Conservation (phyloP, 92 coral and sea anemone species). For the Anthopleura xanthogrammica region DNA sequence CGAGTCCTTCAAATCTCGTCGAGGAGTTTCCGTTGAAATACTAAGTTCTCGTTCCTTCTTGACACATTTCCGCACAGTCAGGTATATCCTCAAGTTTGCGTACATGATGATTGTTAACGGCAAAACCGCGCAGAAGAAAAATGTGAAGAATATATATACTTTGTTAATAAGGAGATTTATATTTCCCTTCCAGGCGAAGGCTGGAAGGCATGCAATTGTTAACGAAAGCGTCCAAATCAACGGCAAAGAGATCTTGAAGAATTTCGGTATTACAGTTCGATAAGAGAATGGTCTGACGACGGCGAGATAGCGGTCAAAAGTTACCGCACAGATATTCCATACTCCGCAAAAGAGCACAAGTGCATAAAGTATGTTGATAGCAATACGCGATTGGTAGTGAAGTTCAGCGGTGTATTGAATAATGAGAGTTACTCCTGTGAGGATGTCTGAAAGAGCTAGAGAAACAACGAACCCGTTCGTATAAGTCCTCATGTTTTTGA, state of each 20-base stretch:
- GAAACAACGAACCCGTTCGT: slow-evolving; percentile 71
- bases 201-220: slow-evolving; percentile 50
- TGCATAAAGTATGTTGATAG: slow-evolving; percentile 56
- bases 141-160: slow-evolving; percentile 52
- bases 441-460: slow-evolving; percentile 58
- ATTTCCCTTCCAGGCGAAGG: slow-evolving; percentile 43
- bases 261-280: slow-evolving; percentile 36
- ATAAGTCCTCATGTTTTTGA: slow-evolving; percentile 46
- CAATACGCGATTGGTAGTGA: slow-evolving; percentile 31
- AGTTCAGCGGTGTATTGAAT: slow-evolving; percentile 55
- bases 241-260: slow-evolving; percentile 44
- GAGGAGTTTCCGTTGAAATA: slow-evolving; percentile 28
- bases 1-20: slow-evolving; percentile 18
- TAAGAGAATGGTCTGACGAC: slow-evolving; percentile 58
- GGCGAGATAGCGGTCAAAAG: slow-evolving; percentile 68
- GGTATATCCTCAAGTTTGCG: slow-evolving; percentile 50
- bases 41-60: slow-evolving; percentile 62
- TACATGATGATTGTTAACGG: slow-evolving; percentile 53
- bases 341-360: slow-evolving; percentile 57
- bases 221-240: slow-evolving; percentile 58
- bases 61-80: slow-evolving; percentile 48
- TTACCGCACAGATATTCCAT: slow-evolving; percentile 68
- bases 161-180: slow-evolving; percentile 33
- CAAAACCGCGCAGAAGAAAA: slow-evolving; percentile 37
- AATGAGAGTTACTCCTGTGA: slow-evolving; percentile 62